These are phyloP conservation scores for Eucidaris tribuloides DNA, from an alignment of 35 echinoderm and acorn worm genomes.

Conservation along the genomic window DNA sequence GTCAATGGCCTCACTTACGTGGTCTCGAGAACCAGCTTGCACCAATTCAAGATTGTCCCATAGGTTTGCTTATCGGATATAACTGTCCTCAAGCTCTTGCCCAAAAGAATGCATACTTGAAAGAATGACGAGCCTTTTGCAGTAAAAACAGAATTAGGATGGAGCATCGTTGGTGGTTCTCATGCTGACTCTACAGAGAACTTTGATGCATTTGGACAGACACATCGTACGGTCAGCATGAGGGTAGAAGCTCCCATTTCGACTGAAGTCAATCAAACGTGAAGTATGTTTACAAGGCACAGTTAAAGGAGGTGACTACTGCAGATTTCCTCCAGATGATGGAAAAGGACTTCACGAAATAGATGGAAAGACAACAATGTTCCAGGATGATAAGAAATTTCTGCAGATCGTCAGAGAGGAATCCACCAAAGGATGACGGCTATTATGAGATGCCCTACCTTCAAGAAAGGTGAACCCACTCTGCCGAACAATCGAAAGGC, in stretches of 20 bases:
- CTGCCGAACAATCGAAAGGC: conserved; percentile 1
- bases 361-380: not conserved
- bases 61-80: conserved; percentile 72
- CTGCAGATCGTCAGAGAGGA: not conserved
- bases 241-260: not conserved
- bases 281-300: not conserved
- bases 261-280: not conserved
- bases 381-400: conserved; percentile 8
- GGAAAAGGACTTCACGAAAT: conserved; percentile 1
- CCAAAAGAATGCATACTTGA: conserved; percentile 32
- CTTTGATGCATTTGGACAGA: not conserved
- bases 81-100: conserved; percentile 68
- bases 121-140: conserved; percentile 48
- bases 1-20: conserved; percentile 56
- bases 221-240: not conserved
- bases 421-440: conserved; percentile 2
- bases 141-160: conserved; percentile 64
- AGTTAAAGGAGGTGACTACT: not conserved
- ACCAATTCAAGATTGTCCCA: conserved; percentile 30
- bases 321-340: conserved; percentile 4
- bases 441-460: not conserved
- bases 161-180: conserved; percentile 19
- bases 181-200: not conserved
- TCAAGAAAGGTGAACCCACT: not conserved
- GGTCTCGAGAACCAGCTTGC: conserved; percentile 14